These are phyloP conservation scores for silkworm (Bombyx mori) DNA, from an alignment of 1,140 invertebrate species.

Conservation along the genomic window DNA sequence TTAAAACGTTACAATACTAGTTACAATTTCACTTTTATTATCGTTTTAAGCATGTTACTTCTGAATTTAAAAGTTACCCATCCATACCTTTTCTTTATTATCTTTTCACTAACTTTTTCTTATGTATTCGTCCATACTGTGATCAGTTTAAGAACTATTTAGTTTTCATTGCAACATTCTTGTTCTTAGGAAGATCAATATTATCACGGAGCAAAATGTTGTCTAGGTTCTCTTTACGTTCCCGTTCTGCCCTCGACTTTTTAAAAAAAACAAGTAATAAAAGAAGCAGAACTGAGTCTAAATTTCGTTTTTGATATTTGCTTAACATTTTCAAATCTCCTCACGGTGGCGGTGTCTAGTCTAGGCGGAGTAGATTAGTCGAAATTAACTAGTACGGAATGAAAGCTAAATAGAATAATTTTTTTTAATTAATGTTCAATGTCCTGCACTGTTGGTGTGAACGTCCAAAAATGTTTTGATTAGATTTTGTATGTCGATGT, in stretches of 20 bases:
- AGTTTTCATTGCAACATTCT: too few species aligned
- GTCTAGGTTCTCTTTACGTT: conserved; percentile 39
- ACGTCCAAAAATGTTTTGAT: conserved; percentile 57
- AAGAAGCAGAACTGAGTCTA: conserved; percentile 64
- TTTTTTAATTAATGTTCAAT: conserved; percentile 45
- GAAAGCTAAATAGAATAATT: conserved; percentile 63
- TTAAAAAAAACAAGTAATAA: conserved; percentile 29
- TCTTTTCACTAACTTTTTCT: too few species aligned
- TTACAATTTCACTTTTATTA: too few species aligned
- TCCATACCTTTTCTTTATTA: too few species aligned
- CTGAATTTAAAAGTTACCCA: too few species aligned
- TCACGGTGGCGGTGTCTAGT: conserved; percentile 66
- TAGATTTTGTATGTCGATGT: conserved; percentile 68
- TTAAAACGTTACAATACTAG: too few species aligned
- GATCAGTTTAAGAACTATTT: too few species aligned
- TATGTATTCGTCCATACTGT: too few species aligned
- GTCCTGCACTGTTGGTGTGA: conserved; percentile 67
- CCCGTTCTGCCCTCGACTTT: conserved; percentile 50
- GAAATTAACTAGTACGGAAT: conserved; percentile 63
- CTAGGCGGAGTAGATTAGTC: conserved; percentile 63
- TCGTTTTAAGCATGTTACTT: too few species aligned
- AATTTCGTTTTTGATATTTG: conserved; percentile 72
- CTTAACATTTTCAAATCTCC: conserved; percentile 47
- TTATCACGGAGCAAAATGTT: too few species aligned
- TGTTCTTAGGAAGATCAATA: too few species aligned